Base-by-base conservation (phyloP, 2,888 invertebrate species). In the Ctenicera cuprea region DNA sequence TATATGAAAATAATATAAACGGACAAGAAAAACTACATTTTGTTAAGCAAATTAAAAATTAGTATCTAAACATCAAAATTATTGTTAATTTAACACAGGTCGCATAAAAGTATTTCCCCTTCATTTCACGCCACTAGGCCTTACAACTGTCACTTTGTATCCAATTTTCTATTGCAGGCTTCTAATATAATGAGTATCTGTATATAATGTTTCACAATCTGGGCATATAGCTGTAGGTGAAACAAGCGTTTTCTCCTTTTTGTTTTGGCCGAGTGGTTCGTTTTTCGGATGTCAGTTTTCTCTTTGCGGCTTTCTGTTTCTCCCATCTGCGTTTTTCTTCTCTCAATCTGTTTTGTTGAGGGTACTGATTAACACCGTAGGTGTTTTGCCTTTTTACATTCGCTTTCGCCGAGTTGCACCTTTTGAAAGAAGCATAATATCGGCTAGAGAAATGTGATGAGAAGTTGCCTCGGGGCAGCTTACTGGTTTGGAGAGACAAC, bases 11-110 rank as follows among this genome's bases (percentile, higher is more conserved):
- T 2, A 41, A 41, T 41, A 41, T 41, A 41, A 41, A 5, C 41
- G 41, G 41, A 41, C 7, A 41, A 41, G 41, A 41, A 41, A 41
- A 41, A 3, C 2, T 5, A 41, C 41, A 41, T 41, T 41, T 41
- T 4, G 41, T 41, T 41, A n/a, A 41, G 7, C 41, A 41, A 41
- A 41, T 4, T 41, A 41, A 12, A 41, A 11, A 8, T 41, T 2
- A 41, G 41, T 41, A 4, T 41, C 41, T 41, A 41, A 41, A 41
- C 41, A 41, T 41, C 41, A 41, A 41, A 41, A 8, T 41, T 8
- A 41, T 41, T 41, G 41, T 41, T 41, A 41, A 41, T 41, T 41
- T 41, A 41, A 41, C 41, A 41, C n/a, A 41, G 41, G 41, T 41
- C 11, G 41, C 41, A 41, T 41, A 41, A 41, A 41, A 41, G 7